Percentiles rank a stretch among this genome's conserved stretches.
These are phyloP conservation scores for Cryptoprocta ferox DNA, from an alignment of 2,797 vertebrate species.

Conservation along the genomic window DNA sequence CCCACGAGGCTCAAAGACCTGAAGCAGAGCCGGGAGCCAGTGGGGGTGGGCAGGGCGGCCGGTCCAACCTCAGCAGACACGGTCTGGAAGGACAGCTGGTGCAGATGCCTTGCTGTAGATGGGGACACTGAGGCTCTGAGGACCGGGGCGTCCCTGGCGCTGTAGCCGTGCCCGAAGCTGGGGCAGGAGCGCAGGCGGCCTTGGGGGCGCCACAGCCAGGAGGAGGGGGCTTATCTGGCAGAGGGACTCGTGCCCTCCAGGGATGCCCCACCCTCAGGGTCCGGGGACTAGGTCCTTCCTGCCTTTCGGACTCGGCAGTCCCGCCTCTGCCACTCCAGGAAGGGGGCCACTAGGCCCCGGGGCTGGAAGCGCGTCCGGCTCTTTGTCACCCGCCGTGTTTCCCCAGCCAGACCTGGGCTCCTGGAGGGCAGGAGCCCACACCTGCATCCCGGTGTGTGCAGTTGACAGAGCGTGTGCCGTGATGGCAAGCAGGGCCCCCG, in stretches of 20 bases:
- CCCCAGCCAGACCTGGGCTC: not conserved
- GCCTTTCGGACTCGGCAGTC: not conserved
- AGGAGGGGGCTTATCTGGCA: not conserved
- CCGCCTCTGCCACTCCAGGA: not conserved
- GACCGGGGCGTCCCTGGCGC: accelerated
- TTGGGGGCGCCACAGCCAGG: accelerated
- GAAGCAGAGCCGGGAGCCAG: not conserved
- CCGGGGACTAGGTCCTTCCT: not conserved
- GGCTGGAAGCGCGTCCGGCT: not conserved
- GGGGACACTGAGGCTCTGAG: not conserved
- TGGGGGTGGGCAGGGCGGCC: accelerated
- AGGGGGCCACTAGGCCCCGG: not conserved
- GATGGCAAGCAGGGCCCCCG: too few species aligned
- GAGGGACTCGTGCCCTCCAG: accelerated
- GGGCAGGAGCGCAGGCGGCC: accelerated
- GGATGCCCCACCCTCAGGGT: accelerated
- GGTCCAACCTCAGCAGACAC: not conserved
- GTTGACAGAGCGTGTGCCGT: accelerated
- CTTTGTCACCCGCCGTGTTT: too few species aligned
- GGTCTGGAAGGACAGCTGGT: not conserved
- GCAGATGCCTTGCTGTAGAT: accelerated
- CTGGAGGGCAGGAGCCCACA: not conserved
- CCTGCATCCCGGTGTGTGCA: accelerated
- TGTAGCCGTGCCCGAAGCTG: not conserved
- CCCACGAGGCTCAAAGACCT: too few species aligned